Evolutionary conservation across 2,888 invertebrate species (phyloP), one percentile per base, ranked within the genome.

Genomic region (Zele albiditarsus): DNA sequence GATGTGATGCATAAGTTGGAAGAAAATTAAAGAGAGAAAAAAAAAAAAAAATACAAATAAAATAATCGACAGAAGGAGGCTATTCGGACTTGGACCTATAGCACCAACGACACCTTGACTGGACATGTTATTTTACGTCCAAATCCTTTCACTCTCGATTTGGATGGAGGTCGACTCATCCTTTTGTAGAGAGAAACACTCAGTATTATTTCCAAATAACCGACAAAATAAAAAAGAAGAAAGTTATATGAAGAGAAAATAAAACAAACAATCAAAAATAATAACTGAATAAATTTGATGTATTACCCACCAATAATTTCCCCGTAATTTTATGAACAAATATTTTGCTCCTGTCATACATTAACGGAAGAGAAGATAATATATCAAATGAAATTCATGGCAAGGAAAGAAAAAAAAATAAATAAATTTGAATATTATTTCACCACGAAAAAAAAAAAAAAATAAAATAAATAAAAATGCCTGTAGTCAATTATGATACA

Each of bases 81-180:
- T 58, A 16, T 33, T 25, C 53, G 71, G 62, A 62, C 46, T 62
- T 71, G 38, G 31, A 53, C n/a, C 58, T 49, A 23, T 62, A 62
- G 33, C 38, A 70, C 63, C 31, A 23, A n/a, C 63, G 20, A 33
- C 60, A 62, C 62, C 71, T 71, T 46, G 57, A 70, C 60, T 57
- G 62, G 71, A 62, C 38, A 62, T 49, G 27, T 53, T 71, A 62
- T 71, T 71, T 60, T 38, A 8, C 42, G 20, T 25, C 46, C 38
- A 25, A 42, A 76, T 78, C 80, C 80, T 80, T 80, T 80, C 80
- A 80, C 80, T 80, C 79, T 80, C 79, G 42, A 77, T 78, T 69
- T 62, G 71, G 71, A 73, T 73, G 71, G 73, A 74, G 78, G 76
- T 75, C 74, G 74, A 31, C 74, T 75, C 74, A 71, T 75, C 74